These are phyloP conservation scores for Patella caerulea DNA, from an alignment of 2,888 invertebrate genomes.

Conservation along the genomic window DNA sequence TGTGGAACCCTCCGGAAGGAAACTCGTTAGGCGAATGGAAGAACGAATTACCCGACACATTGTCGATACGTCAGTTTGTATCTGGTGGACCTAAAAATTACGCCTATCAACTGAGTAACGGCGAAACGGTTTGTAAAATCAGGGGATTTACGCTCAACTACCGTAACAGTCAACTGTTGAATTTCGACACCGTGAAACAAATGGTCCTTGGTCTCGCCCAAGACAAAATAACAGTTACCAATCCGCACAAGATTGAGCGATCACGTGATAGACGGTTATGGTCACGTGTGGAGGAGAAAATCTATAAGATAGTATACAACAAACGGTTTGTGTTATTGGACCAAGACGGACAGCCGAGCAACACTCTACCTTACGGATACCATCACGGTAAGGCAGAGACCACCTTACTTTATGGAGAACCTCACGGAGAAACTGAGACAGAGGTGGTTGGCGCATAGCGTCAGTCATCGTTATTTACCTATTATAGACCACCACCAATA, in stretches of 20 bases:
- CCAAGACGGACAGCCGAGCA: too few species aligned
- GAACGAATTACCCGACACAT: background rate
- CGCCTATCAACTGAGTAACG: constrained; percentile 4
- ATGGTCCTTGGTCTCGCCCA: background rate
- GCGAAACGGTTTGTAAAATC: background rate
- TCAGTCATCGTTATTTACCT: too few species aligned
- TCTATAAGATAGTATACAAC: background rate
- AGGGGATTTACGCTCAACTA: background rate
- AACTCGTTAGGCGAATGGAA: background rate
- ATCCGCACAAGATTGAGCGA: background rate
- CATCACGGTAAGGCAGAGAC: background rate
- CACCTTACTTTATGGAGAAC: background rate
- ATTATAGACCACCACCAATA: background rate
- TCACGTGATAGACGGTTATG: background rate
- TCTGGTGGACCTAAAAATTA: background rate
- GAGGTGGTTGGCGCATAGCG: background rate
- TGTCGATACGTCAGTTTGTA: background rate
- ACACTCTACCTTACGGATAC: too few species aligned
- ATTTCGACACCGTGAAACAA: background rate
- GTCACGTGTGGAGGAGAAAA: background rate
- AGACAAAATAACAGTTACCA: background rate
- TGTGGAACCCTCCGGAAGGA: background rate
- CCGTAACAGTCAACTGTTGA: background rate
- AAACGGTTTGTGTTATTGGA: background rate
- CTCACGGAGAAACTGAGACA: background rate